phyloP scores from a whole-genome alignment of 1,140 invertebrate genomes.

The Psilanteris sp. region DNA sequence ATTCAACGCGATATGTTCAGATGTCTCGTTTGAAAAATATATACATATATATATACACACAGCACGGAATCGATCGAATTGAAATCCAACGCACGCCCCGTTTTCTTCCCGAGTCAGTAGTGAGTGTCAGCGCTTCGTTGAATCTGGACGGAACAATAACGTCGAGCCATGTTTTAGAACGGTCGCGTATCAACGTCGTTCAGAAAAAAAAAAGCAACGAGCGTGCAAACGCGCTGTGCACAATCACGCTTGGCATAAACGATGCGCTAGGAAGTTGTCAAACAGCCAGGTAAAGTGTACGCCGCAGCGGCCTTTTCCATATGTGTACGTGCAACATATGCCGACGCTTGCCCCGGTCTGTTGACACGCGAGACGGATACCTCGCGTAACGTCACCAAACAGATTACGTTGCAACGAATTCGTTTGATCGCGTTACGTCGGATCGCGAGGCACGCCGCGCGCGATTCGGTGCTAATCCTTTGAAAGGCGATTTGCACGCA shows the following conservation, averaged over 20 bases:
- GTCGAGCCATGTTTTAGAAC: constrained; percentile 20
- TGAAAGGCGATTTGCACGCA: too few relatives aligned
- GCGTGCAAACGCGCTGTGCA: neutral
- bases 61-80: constrained; percentile 47
- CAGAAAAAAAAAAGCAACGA: neutral
- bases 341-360: constrained; percentile 1
- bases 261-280: constrained; percentile 27
- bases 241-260: constrained; percentile 1
- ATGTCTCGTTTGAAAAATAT: constrained; percentile 15
- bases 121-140: constrained; percentile 52
- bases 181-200: neutral
- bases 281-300: constrained; percentile 26
- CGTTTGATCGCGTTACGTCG: too few relatives aligned
- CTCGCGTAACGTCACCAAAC: too few relatives aligned
- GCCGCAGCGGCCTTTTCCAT: constrained; percentile 13
- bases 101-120: constrained; percentile 37
- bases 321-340: constrained; percentile 39
- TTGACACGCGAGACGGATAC: too few relatives aligned
- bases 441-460: too few relatives aligned
- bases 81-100: constrained; percentile 55
- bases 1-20: constrained; percentile 1
- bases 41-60: constrained; percentile 28
- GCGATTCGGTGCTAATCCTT: too few relatives aligned
- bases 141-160: constrained; percentile 28
- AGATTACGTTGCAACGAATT: too few relatives aligned